Evolutionary conservation across 2,797 vertebrate species (phyloP).

Genomic region (Sebastes diploproa): DNA sequence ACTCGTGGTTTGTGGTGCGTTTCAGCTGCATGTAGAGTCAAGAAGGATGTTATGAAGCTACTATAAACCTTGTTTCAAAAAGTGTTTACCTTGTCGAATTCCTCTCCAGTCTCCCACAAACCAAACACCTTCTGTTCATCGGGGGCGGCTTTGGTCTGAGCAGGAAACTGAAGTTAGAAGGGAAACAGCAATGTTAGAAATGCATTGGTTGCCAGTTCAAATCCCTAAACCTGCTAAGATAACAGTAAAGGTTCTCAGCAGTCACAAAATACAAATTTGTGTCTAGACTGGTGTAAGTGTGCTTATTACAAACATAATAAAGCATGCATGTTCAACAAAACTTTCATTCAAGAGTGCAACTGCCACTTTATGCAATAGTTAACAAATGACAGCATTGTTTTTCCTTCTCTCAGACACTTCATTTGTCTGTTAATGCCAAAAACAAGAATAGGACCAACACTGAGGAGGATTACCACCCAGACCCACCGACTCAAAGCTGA

Average conservation of each 20-base stretch:
- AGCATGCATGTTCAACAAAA: neutral
- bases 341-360: neutral
- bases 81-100: constrained; percentile 89
- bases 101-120: constrained; percentile 94
- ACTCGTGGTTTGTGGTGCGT: neutral
- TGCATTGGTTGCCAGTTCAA: neutral
- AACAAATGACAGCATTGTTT: neutral
- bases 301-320: neutral
- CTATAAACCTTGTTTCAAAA: neutral
- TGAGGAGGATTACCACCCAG: constrained; percentile 8
- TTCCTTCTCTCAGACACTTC: neutral
- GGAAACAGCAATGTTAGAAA: neutral
- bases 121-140: constrained; percentile 98
- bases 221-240: neutral
- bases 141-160: constrained; percentile 89
- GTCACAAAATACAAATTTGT: neutral
- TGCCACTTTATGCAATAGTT: neutral
- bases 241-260: neutral
- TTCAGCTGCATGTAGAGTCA: neutral
- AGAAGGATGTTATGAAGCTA: neutral
- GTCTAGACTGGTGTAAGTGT: neutral
- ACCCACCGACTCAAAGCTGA: constrained; percentile 5
- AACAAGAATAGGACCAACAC: neutral
- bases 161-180: constrained; percentile 87
- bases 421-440: neutral